Conservation (phyloP, 2,888 invertebrate genomes). For the Exocentrus adspersus region DNA sequence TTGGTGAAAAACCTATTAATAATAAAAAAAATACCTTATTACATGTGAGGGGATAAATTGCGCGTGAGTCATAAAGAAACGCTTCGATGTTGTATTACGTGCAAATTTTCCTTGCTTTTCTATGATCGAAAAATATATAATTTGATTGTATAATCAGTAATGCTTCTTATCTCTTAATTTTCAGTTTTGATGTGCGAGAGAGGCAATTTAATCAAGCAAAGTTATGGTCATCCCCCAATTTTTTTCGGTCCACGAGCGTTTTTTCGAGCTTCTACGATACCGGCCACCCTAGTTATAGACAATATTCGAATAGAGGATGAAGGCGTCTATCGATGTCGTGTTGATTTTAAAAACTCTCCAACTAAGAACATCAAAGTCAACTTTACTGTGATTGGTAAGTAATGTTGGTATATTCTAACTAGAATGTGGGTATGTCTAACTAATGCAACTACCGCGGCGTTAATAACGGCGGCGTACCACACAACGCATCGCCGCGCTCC, state of each 20-base stretch:
- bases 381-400: slow-evolving; percentile 79
- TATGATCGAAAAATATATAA: too few relatives aligned
- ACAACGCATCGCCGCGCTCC: too few relatives aligned
- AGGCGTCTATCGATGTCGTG: slow-evolving; percentile 77
- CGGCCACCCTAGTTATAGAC: slow-evolving; percentile 70
- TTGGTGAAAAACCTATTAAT: too few relatives aligned
- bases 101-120: too few relatives aligned
- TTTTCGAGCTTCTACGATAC: slow-evolving; percentile 67
- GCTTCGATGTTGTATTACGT: too few relatives aligned
- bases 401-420: neutral
- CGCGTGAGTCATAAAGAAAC: too few relatives aligned
- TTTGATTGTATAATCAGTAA: neutral
- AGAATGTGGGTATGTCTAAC: too few relatives aligned
- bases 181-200: slow-evolving; percentile 70
- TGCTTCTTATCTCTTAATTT: slow-evolving; percentile 53
- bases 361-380: slow-evolving; percentile 79
- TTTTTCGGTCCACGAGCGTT: slow-evolving; percentile 69
- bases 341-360: slow-evolving; percentile 79
- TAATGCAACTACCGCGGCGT: too few relatives aligned
- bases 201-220: slow-evolving; percentile 67
- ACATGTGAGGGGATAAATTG: too few relatives aligned
- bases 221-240: slow-evolving; percentile 69
- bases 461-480: too few relatives aligned
- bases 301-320: slow-evolving; percentile 71
- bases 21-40: too few relatives aligned